phyloP scores from a whole-genome alignment of 1,140 invertebrate genomes.

The Dreissena polymorpha region DNA sequence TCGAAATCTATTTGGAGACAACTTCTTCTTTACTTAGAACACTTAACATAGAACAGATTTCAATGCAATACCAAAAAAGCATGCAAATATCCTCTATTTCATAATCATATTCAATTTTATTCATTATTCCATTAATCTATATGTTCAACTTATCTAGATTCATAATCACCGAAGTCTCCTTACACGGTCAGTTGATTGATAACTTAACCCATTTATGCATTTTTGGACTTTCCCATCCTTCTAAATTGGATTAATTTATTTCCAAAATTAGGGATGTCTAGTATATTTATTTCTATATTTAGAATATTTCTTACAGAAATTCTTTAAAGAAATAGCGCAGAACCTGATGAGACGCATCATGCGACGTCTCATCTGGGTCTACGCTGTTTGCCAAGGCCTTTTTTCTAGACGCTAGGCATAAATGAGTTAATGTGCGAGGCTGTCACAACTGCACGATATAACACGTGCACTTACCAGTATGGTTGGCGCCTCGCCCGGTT shows the following conservation, averaged over 20 bases:
- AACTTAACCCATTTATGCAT: neutral
- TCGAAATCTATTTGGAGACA: no score
- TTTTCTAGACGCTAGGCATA: no score
- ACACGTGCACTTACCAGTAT: neutral
- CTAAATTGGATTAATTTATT: conserved; percentile 2
- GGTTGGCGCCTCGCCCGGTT: conserved; percentile 23
- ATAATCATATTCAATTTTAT: neutral
- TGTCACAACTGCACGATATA: neutral
- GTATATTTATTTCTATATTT: no score
- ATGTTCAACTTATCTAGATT: neutral
- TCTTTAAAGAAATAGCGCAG: no score
- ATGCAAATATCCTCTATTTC: neutral
- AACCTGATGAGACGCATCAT: no score
- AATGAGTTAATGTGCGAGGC: no score
- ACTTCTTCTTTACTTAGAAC: no score
- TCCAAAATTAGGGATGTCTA: no score
- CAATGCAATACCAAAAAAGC: neutral
- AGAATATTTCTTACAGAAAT: no score
- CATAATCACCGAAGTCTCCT: neutral
- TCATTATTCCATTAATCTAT: neutral
- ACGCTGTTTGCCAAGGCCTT: no score
- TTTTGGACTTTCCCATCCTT: neutral
- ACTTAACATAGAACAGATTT: neutral
- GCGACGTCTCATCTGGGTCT: no score
- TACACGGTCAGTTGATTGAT: neutral